Evolutionary conservation across 2,797 vertebrate genomes (phyloP), one percentile per base, ranked within the genome.

Genomic region (Lacerta agilis): DNA sequence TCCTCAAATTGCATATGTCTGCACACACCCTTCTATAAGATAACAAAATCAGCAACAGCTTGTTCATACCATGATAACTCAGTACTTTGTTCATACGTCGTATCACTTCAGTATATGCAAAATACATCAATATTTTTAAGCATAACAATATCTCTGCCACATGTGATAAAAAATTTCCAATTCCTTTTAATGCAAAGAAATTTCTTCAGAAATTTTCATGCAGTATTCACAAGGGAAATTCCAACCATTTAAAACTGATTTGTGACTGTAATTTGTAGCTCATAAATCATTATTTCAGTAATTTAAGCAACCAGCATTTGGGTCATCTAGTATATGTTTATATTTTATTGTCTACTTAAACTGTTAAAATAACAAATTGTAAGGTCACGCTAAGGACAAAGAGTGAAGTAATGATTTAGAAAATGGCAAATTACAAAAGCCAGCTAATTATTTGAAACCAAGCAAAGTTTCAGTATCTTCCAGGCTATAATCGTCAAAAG

Each of bases 331-430:
- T 81, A 67, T 76, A 75, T 89, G 71, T 76, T 89, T 89, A 82
- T 89, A 85, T 89, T 89, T 89, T 85, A 89, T 89, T 86, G 88
- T 81, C 83, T 85, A 82, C 83, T 89, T 89, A 89, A 89, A 76
- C 88, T 89, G 88, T 82, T 85, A 86, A 89, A 86, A 81, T 89
- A 89, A 81, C 88, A 89, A 89, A 86, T 86, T 82, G 61, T 41
- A 89, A 86, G 83, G 88, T 89, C 88, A 86, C 11, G 36, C 79
- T 86, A 77, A 86, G 88, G 88, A 89, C 88, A 89, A 89, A 82
- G 79, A 75, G 79, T 87, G 86, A 87, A 89, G 88, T 89, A 89
- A 86, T 89, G 88, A 86, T 81, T 88, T 88, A 17, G 43, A 27
- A 87, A 82, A 43, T 76, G 73, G 61, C 71, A 86, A 80, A 89